Evolutionary conservation across 2,888 invertebrate species (phyloP).

Genomic region (Bugula neritina): DNA sequence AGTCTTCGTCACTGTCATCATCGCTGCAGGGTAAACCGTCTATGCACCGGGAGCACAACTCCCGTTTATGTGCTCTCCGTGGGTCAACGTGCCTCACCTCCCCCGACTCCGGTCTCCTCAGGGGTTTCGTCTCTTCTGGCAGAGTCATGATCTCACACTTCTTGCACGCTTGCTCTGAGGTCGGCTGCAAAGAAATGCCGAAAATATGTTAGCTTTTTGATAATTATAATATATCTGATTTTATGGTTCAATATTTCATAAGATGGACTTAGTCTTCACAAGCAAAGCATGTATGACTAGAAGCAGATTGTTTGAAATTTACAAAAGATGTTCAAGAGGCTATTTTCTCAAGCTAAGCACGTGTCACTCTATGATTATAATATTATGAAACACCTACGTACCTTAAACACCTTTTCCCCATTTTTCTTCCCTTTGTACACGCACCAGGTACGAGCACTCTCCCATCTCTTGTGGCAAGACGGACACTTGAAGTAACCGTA

Average conservation of each 20-base stretch:
- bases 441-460: conserved; percentile 15
- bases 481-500: conserved; percentile 18
- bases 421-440: neutral
- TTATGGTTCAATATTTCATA: too few species aligned
- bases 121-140: neutral
- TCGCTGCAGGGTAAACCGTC: neutral
- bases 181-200: conserved; percentile 3
- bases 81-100: conserved; percentile 17
- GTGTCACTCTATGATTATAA: too few species aligned
- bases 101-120: neutral
- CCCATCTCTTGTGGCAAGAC: neutral
- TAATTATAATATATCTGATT: too few species aligned
- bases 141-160: conserved; percentile 2
- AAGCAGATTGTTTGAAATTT: too few species aligned
- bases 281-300: too few species aligned
- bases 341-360: too few species aligned
- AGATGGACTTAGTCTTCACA: too few species aligned
- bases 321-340: too few species aligned
- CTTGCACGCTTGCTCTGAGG: conserved; percentile 16
- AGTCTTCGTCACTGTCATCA: too few species aligned
- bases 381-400: neutral
- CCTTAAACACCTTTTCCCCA: neutral
- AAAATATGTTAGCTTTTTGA: too few species aligned
- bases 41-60: neutral
- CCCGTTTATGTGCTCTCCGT: neutral